Base-by-base conservation (phyloP, 2,888 invertebrate genomes). In the Plutella xylostella region DNA sequence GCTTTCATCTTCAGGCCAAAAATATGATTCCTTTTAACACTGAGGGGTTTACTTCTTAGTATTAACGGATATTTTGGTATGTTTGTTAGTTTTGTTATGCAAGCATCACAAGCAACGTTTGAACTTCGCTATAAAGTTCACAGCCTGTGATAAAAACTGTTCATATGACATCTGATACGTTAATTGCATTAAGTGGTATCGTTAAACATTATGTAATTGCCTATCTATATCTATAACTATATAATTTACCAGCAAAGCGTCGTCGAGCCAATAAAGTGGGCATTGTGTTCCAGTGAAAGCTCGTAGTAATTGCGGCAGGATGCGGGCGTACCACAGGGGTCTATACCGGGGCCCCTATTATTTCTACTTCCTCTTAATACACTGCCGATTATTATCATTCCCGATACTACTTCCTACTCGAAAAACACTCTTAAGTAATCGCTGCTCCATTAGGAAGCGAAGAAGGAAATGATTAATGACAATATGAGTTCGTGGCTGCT, bases 281-380 rank as follows among this genome's bases (percentile, higher is more conserved):
- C 17, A 15, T 22, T 39, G 22, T 22, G 17, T 17, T 25, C 9
- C 17, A 17, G 17, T 19, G 19, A 18, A 3, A 12, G 9, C 9
- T 37, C 20, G 4, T 11, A 5, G 19, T 11, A 19, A 37, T 37
- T 19, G 20, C 17, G 25, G 17, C 15, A 39, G 39, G 39, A 39
- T 39, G 39, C 39, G 39, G 39, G 39, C 25, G 39, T 39, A 12
- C 39, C 25, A 18, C 25, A 39, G 18, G 15, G 39, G 39, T 25
- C 17, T 3, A 11, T n/a, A 12, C 20, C 20, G 9, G 15, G 12
- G 15, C 39, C 39, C 39, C 7, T 5, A 15, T 14, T 5, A 11
- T 14, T 25, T 5, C 17, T 25, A 15, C 34, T 15, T 34, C 34
- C 15, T 34, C 17, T 34, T 15, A 14, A 15, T n/a, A 17, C 34